These are phyloP conservation scores for Taeniopygia guttata DNA, from an alignment of 2,797 vertebrate genomes.

Conservation along the genomic window DNA sequence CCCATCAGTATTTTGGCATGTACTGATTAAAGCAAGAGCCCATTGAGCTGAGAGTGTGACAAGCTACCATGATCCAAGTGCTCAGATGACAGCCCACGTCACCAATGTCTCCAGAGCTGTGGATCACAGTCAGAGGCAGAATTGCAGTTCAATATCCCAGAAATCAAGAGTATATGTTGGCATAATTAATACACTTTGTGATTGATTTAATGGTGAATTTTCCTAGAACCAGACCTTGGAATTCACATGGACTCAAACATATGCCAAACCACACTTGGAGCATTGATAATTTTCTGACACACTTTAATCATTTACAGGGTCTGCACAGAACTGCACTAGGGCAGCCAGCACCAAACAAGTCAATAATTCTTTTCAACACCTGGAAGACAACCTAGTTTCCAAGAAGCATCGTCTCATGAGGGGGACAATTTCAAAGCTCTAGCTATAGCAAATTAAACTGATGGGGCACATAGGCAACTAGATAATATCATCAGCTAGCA, in stretches of 20 bases:
- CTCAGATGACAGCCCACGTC: background rate
- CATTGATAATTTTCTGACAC: background rate
- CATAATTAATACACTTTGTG: background rate
- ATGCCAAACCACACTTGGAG: background rate
- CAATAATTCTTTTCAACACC: background rate
- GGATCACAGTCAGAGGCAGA: background rate
- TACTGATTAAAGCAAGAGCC: background rate
- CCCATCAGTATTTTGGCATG: background rate
- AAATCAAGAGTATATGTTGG: background rate
- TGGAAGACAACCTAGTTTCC: background rate
- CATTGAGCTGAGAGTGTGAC: background rate
- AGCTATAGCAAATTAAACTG: background rate
- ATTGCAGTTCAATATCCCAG: background rate
- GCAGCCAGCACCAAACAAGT: background rate
- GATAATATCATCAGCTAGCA: background rate
- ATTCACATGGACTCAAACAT: background rate
- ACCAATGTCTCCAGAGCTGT: background rate
- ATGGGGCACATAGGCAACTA: background rate
- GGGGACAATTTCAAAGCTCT: background rate
- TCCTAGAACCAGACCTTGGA: background rate
- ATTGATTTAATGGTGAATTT: background rate
- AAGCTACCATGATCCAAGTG: background rate
- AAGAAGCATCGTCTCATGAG: background rate
- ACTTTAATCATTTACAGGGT: background rate
- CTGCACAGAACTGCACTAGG: background rate